phyloP scores from a whole-genome alignment of 2,888 invertebrate genomes.

The Mythimna albipuncta region DNA sequence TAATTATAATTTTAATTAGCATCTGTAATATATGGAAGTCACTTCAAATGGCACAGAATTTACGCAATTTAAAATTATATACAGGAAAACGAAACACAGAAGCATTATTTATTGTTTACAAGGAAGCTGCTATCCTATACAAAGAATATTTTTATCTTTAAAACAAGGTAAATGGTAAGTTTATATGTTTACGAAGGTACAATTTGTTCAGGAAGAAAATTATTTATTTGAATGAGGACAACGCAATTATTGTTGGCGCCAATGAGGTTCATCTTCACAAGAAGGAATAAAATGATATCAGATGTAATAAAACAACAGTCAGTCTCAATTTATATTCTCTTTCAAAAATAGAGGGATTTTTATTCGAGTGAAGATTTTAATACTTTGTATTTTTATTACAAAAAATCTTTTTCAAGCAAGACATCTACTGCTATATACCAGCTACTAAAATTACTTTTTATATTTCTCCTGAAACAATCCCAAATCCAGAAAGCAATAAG shows the following conservation, averaged over 20 bases:
- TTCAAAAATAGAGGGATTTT: neutral
- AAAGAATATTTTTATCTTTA: constrained; percentile 49
- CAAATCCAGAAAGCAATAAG: constrained; percentile 17
- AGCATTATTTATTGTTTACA: constrained; percentile 45
- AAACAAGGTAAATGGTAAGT: constrained; percentile 50
- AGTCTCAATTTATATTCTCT: neutral
- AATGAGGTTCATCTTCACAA: constrained; percentile 10
- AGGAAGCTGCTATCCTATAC: constrained; percentile 41
- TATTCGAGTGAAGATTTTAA: neutral
- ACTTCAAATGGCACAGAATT: constrained; percentile 5
- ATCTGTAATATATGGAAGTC: constrained; percentile 10
- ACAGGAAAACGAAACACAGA: constrained; percentile 38
- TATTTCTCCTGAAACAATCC: constrained; percentile 6
- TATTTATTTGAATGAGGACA: constrained; percentile 35
- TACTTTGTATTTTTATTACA: neutral
- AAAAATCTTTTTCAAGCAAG: neutral
- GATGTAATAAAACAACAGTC: neutral
- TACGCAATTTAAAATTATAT: constrained; percentile 30
- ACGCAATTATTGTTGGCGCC: constrained; percentile 12
- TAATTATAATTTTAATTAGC: constrained; percentile 1
- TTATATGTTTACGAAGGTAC: constrained; percentile 51
- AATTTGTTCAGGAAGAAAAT: constrained; percentile 48
- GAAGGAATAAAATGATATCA: constrained; percentile 5
- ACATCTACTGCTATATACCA: neutral
- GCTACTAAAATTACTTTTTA: neutral